phyloP scores from a whole-genome alignment of 37 sponge, comb jelly and placozoan species.

The Diacarnus erythraeanus region DNA sequence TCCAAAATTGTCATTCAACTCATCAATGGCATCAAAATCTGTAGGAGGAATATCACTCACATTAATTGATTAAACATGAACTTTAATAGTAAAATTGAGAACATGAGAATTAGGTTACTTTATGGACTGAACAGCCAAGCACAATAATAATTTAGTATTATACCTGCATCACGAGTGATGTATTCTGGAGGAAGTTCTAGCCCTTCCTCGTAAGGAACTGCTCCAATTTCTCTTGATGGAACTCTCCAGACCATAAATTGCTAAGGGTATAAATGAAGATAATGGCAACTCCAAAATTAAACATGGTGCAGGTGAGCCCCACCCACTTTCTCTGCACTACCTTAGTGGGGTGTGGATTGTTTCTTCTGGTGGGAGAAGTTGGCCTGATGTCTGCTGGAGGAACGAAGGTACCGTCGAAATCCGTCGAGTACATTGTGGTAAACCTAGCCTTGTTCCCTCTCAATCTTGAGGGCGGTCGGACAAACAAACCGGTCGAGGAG shows the following conservation, averaged over 20 bases:
- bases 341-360: constrained; percentile 76
- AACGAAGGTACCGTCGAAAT: constrained; percentile 53
- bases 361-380: constrained; percentile 75
- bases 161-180: constrained; percentile 26
- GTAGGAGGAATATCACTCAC: not conserved
- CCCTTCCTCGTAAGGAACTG: constrained; percentile 17
- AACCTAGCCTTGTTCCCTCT: constrained; percentile 41
- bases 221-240: constrained; percentile 65
- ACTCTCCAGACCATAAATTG: constrained; percentile 81
- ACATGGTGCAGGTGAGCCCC: constrained; percentile 33
- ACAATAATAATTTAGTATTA: not conserved
- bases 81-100: no score
- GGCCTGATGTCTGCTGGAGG: constrained; percentile 60
- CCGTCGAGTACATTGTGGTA: constrained; percentile 47
- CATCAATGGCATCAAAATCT: constrained; percentile 66
- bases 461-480: not conserved
- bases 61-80: no score
- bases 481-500: constrained; percentile 42
- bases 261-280: constrained; percentile 16
- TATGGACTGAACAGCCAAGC: no score
- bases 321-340: constrained; percentile 61
- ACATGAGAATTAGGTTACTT: no score
- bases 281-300: not conserved
- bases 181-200: constrained; percentile 29
- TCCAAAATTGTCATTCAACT: constrained; percentile 22